Evolutionary conservation across 2,113 vertebrate species (phyloP).

Genomic region (Lasiurus cinereus): DNA sequence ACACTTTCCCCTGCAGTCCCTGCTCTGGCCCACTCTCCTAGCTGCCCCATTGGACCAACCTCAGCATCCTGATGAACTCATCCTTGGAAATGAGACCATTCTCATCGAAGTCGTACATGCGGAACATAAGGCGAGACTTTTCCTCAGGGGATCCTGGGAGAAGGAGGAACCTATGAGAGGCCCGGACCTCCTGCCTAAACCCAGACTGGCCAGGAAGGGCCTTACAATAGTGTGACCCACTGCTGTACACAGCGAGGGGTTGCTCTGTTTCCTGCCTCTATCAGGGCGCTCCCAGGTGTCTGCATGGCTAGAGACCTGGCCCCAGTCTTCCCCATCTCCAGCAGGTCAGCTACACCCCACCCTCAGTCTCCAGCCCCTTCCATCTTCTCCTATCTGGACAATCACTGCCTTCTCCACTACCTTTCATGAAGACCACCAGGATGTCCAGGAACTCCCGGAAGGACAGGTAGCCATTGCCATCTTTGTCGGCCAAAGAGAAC

Average conservation of each 20-base stretch:
- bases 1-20: too few relatives aligned
- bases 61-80: constrained; percentile 92
- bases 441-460: constrained; percentile 94
- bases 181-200: not conserved
- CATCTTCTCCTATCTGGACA: not conserved
- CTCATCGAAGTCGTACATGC: constrained; percentile 92
- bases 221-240: not conserved
- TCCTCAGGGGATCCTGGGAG: constrained; percentile 91
- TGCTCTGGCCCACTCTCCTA: not conserved
- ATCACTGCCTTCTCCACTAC: constrained; percentile 78
- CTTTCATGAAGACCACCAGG: constrained; percentile 95
- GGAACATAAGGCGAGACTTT: constrained; percentile 93
- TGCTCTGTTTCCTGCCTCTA: not conserved
- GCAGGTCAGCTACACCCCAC: not conserved
- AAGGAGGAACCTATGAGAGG: not conserved
- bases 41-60: constrained; percentile 81
- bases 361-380: not conserved
- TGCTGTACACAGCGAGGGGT: not conserved
- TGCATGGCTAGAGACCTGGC: not conserved
- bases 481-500: constrained; percentile 95
- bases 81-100: constrained; percentile 92
- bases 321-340: not conserved
- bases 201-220: not conserved
- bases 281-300: not conserved
- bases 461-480: constrained; percentile 94